A percentile compares a stretch with the other conserved stretches of the same genome.
These are phyloP conservation scores for Amphilophus citrinellus DNA, from an alignment of 2,113 vertebrate genomes.

Conservation along the genomic window DNA sequence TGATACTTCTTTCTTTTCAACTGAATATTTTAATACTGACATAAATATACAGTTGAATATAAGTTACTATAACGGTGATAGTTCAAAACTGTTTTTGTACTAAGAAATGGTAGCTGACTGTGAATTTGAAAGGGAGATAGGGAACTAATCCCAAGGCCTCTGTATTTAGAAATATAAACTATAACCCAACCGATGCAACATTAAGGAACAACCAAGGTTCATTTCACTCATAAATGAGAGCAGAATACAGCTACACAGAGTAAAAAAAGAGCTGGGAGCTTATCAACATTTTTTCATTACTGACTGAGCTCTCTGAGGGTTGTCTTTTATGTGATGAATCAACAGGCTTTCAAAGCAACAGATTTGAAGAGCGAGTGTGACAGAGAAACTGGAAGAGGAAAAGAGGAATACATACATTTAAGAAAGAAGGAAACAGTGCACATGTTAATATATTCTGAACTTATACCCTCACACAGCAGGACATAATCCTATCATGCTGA, in stretches of 20 bases:
- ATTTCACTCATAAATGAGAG: constrained; percentile 44
- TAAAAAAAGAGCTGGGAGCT: constrained; percentile 40
- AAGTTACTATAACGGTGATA: background rate
- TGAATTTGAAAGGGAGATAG: constrained; percentile 7
- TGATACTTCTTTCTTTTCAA: background rate
- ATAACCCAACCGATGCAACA: constrained; percentile 32
- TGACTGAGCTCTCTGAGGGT: constrained; percentile 56
- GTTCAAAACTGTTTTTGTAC: background rate
- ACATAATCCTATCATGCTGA: background rate
- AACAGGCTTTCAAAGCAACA: constrained; percentile 63
- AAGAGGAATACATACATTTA: constrained; percentile 16
- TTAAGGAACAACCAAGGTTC: constrained; percentile 35
- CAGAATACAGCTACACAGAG: constrained; percentile 12
- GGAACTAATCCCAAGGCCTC: background rate
- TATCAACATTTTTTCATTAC: constrained; percentile 53
- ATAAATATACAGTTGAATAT: background rate
- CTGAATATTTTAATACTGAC: background rate
- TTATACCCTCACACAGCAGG: background rate
- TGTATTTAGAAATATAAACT: constrained; percentile 38
- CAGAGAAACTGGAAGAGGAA: constrained; percentile 23
- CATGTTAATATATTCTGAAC: background rate
- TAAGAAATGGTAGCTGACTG: background rate
- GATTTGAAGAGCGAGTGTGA: constrained; percentile 35
- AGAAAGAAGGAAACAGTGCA: background rate
- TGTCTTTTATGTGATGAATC: constrained; percentile 69